A percentile compares a stretch with the other conserved stretches of the same genome.
Conservation (phyloP, 1,140 invertebrate genomes). For the Microplitis mediator region DNA sequence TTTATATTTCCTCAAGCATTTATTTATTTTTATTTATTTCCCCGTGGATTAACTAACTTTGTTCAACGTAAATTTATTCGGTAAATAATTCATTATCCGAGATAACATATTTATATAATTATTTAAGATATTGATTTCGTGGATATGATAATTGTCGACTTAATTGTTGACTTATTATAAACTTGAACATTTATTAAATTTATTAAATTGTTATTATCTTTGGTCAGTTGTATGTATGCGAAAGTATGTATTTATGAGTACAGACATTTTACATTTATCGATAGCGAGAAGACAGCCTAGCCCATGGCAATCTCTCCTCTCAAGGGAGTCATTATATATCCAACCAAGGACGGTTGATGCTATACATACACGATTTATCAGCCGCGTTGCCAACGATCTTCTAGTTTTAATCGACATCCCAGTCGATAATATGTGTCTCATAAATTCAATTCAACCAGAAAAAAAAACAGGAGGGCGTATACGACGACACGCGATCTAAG, state of each 20-base stretch:
- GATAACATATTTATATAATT: too few relatives aligned
- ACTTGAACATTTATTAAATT: too few relatives aligned
- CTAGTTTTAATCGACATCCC: conserved; percentile 22
- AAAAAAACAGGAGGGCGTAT: conserved; percentile 13
- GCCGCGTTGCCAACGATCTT: not conserved
- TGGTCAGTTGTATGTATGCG: not conserved
- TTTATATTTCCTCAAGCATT: not conserved
- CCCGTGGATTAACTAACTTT: too few relatives aligned
- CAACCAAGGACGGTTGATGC: conserved; percentile 26
- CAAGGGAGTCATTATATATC: conserved; percentile 28
- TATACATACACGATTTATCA: not conserved
- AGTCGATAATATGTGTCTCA: conserved; percentile 22
- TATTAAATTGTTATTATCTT: not conserved
- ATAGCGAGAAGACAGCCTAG: conserved; percentile 12
- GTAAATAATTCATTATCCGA: too few relatives aligned
- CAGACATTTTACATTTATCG: conserved; percentile 1
- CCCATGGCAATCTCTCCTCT: not conserved
- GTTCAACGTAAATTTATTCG: too few relatives aligned
- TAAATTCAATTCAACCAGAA: conserved; percentile 14
- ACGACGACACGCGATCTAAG: conserved; percentile 31
- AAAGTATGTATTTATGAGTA: conserved; percentile 15
- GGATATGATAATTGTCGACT: too few relatives aligned
- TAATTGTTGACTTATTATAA: too few relatives aligned
- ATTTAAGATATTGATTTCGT: too few relatives aligned
- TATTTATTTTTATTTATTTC: not conserved